Evolutionary conservation across 2,888 invertebrate species (phyloP), one percentile per base, ranked within the genome.

Genomic region (Bellardia pandia): DNA sequence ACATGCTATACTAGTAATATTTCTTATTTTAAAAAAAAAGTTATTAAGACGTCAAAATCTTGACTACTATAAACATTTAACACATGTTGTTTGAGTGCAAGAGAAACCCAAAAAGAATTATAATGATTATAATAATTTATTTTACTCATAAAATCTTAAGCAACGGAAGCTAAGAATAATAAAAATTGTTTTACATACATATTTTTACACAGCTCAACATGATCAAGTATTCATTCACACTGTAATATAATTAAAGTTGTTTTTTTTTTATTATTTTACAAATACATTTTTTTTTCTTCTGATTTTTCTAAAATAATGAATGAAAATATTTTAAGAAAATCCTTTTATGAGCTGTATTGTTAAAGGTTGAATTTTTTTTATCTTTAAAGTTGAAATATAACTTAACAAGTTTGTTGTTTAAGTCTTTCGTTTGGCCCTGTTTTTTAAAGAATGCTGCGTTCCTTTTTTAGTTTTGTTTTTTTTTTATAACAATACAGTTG

Each of bases 361-460:
- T 11, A 23, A 42, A 13, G n/a, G 8, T 23, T 51, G 3, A 37
- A 16, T 13, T 60, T 71, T 13, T 56, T 48, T 14, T 42, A 2
- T 16, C 14, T 48, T 40, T 23, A 9, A 9, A 14, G 69, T 9
- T 66, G 60, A 60, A 30, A 62, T 11, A 45, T 40, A 42, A 42
- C 4, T 56, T 56, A 83, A 83, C 86, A 71, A 83, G 86, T 86
- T 86, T 86, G 78, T 86, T 69, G 78, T 69, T 76, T 79, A 79
- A 83, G 71, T 83, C 82, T 79, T 86, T 79, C 64, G 79, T 74
- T 64, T 45, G 1, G 51, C 13, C 5, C 53, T 56, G 23, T 16
- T 56, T 9, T 23, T 56, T 72, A 6, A 45, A 64, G 53, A 64
- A 45, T 40, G n/a, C 33, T 30, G 23, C 1, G 11, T 40, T 51